These are phyloP conservation scores for Archilochus colubris DNA, from an alignment of 2,113 vertebrate genomes.

Conservation along the genomic window DNA sequence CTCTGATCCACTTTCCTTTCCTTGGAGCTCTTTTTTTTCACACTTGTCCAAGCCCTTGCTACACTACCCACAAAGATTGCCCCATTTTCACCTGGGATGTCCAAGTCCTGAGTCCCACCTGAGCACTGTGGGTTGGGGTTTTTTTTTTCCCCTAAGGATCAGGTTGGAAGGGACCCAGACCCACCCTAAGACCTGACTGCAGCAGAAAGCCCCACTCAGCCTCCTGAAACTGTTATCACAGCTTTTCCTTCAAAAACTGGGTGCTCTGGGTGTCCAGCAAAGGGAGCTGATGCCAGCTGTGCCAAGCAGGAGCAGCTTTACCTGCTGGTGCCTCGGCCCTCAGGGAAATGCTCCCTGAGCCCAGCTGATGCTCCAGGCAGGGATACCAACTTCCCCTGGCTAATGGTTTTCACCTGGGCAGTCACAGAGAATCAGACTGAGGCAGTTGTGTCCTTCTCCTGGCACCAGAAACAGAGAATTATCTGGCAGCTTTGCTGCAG, in stretches of 20 bases:
- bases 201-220: not conserved
- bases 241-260: not conserved
- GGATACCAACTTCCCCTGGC: not conserved
- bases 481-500: not conserved
- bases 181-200: not conserved
- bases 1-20: not conserved
- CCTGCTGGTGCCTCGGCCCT: not conserved
- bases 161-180: not conserved
- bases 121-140: not conserved
- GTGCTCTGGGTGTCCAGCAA: not conserved
- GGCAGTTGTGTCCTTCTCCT: not conserved
- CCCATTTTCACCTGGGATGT: not conserved
- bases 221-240: not conserved
- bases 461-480: not conserved
- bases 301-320: not conserved
- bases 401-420: not conserved
- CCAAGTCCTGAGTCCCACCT: not conserved
- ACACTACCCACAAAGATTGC: not conserved
- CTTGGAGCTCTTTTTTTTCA: not conserved
- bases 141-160: not conserved
- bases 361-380: constrained; percentile 2
- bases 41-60: not conserved
- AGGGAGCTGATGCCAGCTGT: not conserved
- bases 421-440: not conserved
- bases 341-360: not conserved